Conservation (phyloP, 2,113 vertebrate species). For the Aramus guarauna region DNA sequence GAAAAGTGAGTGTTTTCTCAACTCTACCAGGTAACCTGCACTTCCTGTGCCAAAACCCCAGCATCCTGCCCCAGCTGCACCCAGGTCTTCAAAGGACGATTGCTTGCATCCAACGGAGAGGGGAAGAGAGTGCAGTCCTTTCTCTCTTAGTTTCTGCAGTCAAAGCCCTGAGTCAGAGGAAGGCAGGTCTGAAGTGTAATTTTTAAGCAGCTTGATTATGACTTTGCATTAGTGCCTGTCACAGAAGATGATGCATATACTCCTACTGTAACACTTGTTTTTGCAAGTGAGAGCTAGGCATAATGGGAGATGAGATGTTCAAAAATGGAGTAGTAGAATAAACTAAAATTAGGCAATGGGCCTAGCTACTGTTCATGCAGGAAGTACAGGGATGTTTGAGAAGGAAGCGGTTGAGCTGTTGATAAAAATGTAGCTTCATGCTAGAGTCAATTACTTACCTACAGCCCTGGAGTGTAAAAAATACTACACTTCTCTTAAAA, state of each 20-base stretch:
- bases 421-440: not conserved
- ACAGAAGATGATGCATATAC: not conserved
- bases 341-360: not conserved
- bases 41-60: not conserved
- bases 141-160: not conserved
- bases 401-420: not conserved
- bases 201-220: slow-evolving; percentile 8
- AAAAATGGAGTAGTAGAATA: not conserved
- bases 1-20: not conserved
- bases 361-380: not conserved
- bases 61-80: not conserved
- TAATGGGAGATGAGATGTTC: not conserved
- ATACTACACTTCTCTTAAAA: not conserved
- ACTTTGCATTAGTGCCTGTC: not conserved
- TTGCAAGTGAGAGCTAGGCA: not conserved
- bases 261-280: not conserved
- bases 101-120: not conserved
- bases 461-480: not conserved
- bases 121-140: not conserved
- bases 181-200: not conserved
- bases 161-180: not conserved
- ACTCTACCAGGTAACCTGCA: not conserved
- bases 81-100: not conserved
- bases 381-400: not conserved
- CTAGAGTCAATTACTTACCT: not conserved